These are phyloP conservation scores for Callinectes sapidus DNA, from an alignment of 2,888 invertebrate species.

Conservation along the genomic window DNA sequence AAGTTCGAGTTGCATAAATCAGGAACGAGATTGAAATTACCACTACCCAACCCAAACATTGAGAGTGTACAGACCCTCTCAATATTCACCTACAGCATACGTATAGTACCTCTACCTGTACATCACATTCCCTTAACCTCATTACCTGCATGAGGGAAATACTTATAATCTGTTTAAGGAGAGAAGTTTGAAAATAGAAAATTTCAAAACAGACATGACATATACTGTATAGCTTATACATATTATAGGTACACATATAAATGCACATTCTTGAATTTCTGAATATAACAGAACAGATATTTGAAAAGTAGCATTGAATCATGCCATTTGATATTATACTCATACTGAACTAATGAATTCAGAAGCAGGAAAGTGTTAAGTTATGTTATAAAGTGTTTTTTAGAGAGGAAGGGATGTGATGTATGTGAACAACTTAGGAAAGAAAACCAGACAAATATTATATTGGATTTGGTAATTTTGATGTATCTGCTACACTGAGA, in stretches of 20 bases:
- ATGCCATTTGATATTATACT: too few relatives aligned
- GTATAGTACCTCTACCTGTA: neutral
- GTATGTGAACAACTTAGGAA: too few relatives aligned
- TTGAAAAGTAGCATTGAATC: too few relatives aligned
- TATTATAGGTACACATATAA: neutral
- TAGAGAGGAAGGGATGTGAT: neutral
- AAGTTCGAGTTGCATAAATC: neutral
- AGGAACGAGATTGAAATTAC: neutral
- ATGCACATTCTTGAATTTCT: neutral
- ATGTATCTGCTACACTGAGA: neutral
- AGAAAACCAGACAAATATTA: too few relatives aligned
- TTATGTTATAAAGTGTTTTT: neutral
- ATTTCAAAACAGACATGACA: neutral
- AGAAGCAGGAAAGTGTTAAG: too few relatives aligned
- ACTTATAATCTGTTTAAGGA: neutral
- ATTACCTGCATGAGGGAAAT: constrained; percentile 13
- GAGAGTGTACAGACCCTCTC: neutral
- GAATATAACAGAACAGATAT: neutral
- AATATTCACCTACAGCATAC: neutral
- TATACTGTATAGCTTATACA: neutral
- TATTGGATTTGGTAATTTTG: too few relatives aligned
- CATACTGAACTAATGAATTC: neutral
- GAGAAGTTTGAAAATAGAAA: neutral
- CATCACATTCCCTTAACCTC: neutral
- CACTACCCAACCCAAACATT: neutral